Base-by-base conservation (phyloP, 1,140 invertebrate species). In the Potamilus streckersoni region DNA sequence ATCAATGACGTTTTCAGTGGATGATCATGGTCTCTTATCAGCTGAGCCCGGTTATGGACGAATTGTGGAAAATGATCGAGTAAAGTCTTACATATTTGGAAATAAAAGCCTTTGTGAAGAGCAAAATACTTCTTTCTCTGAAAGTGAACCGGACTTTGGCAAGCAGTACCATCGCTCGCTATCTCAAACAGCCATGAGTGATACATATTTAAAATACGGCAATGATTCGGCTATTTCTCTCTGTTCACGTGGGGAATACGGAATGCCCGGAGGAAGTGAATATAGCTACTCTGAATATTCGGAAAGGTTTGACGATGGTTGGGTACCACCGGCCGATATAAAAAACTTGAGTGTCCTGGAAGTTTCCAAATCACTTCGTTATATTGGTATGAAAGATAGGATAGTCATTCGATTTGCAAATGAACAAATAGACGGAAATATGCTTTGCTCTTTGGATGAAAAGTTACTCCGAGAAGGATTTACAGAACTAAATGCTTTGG, bases 301-400 rank as follows among this genome's bases (percentile, higher is more conserved):
- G 15, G 80, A 84, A 63, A 77, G 72, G 61, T 61, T 70, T 17
- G 84, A 86, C 23, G 85, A 86, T 56, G 81, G 80, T 58, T 89
- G 83, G 83, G 68, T 76, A 27, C 87, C 87, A 14, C 86, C 87
- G 6, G 80, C 81, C 61, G 77, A 87, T 57, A 73, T 88, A 6
- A 75, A 75, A 2, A 77, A 70, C 11, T 71, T 89, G 19, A 84
- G 79, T 59, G 86, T 88, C 1, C 78, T 82, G 19, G 86, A 88
- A 66, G 84, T 89, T 23, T 84, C 83, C 16, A 84, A 80, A 61
- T 89, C 84, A 15, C 69, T 89, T 27, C 80, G 86, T 1, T 89
- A 87, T 69, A 89, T 89, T 38, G 87, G 87, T 13, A 86, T 89
- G 86, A 88, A 88, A 72, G 85, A 87, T 68, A 73, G 84, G 15